A percentile compares a stretch with the other conserved stretches of the same genome.
Conservation (phyloP, 2,888 invertebrate genomes). For the Apamea crenata region DNA sequence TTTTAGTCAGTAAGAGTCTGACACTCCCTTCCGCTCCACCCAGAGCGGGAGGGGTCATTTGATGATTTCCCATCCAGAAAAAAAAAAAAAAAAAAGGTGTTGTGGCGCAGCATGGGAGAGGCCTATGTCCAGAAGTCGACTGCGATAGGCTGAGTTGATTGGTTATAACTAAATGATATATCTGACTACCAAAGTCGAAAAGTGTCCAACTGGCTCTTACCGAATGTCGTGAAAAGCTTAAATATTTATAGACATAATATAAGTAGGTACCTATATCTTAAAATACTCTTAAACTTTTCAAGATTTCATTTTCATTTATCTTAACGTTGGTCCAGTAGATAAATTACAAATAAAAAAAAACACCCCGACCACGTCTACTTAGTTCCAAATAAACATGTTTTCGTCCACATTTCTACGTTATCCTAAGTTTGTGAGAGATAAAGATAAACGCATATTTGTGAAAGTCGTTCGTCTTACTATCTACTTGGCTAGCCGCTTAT, state of each 20-base stretch:
- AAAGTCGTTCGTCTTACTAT: conserved; percentile 58
- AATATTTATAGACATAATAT: neutral
- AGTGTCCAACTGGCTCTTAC: neutral
- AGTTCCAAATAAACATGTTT: conserved; percentile 67
- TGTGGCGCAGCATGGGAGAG: too few species aligned
- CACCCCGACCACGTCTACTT: conserved; percentile 35
- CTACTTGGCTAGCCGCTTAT: conserved; percentile 45
- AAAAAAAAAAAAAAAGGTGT: too few species aligned
- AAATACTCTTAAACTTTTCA: neutral
- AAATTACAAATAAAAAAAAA: conserved; percentile 43
- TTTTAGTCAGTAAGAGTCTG: too few species aligned
- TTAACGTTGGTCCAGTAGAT: conserved; percentile 16
- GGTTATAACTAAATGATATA: neutral
- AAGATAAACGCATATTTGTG: conserved; percentile 66
- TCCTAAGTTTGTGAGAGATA: conserved; percentile 64
- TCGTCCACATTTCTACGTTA: conserved; percentile 59
- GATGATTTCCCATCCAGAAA: too few species aligned
- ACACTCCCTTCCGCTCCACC: too few species aligned
- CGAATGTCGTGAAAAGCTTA: neutral
- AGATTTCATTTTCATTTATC: neutral
- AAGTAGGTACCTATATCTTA: neutral
- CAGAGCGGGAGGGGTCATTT: too few species aligned
- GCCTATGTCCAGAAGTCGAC: too few species aligned
- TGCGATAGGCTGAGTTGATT: too few species aligned
- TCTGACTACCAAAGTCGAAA: neutral